These are phyloP conservation scores for Apodemia duryi DNA, from an alignment of 2,888 invertebrate genomes.

Conservation along the genomic window DNA sequence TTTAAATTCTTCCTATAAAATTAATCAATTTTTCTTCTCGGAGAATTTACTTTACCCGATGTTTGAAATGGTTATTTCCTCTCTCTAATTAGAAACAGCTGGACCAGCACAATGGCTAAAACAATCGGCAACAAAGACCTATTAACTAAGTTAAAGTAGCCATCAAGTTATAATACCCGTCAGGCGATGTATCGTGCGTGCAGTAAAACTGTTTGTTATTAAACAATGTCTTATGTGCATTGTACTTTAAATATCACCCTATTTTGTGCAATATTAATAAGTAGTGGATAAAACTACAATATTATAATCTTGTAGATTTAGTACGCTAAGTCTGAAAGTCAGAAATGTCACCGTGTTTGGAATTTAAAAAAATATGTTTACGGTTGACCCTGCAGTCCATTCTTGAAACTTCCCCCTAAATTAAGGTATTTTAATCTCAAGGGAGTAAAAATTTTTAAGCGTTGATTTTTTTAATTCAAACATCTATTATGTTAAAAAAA, in stretches of 20 bases:
- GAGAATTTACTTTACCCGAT: not conserved
- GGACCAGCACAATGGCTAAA: slow-evolving; percentile 51
- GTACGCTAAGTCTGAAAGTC: no score
- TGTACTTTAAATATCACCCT: slow-evolving; percentile 1
- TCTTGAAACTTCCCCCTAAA: no score
- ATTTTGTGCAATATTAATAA: not conserved
- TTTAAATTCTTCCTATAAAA: no score
- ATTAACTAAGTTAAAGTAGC: slow-evolving; percentile 52
- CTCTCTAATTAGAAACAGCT: slow-evolving; percentile 39
- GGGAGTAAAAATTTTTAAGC: no score
- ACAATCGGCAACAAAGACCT: slow-evolving; percentile 48
- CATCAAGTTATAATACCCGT: slow-evolving; percentile 44
- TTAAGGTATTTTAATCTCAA: no score
- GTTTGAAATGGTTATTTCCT: slow-evolving; percentile 15
- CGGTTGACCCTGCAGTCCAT: no score
- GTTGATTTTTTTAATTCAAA: no score
- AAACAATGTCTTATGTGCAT: slow-evolving; percentile 48
- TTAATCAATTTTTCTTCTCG: not conserved
- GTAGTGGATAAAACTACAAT: not conserved
- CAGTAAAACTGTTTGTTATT: slow-evolving; percentile 41
- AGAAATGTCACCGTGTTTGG: no score
- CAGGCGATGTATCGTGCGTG: slow-evolving; percentile 42
- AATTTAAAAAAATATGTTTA: no score
- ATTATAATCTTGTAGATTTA: no score
- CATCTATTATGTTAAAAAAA: no score